Conservation (phyloP, 2,888 invertebrate genomes). For the Frankliniella fusca region DNA sequence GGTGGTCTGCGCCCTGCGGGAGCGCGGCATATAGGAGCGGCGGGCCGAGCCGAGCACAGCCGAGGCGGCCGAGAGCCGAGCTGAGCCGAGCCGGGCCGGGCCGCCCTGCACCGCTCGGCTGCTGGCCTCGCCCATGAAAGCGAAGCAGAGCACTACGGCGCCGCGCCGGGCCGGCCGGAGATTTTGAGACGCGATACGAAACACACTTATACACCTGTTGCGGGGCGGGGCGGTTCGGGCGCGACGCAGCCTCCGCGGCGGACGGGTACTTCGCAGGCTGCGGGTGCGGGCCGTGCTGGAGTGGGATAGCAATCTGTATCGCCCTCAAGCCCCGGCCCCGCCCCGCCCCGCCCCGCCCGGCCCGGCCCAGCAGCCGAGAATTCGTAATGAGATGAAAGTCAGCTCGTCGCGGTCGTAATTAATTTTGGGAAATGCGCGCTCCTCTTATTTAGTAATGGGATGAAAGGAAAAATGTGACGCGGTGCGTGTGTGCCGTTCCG, state of each 20-base stretch:
- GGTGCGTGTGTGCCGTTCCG: no score
- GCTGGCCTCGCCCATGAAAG: conserved; percentile 23
- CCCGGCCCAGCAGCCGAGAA: no score
- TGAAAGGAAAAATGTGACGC: no score
- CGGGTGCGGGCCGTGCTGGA: no score
- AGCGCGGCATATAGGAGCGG: neutral
- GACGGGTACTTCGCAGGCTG: no score
- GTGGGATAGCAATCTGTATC: neutral
- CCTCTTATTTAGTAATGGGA: no score
- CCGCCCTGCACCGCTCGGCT: neutral
- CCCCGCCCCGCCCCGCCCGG: no score
- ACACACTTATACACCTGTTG: conserved; percentile 21
- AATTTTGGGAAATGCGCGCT: no score
- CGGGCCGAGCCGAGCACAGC: neutral
- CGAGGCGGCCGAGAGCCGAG: conserved; percentile 12
- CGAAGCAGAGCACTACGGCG: neutral
- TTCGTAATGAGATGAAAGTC: no score
- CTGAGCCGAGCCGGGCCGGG: neutral
- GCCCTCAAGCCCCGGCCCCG: no score
- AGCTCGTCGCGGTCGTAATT: no score
- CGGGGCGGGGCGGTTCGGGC: neutral
- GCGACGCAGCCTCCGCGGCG: no score
- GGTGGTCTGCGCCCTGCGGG: neutral
- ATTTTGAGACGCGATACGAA: conserved; percentile 13
- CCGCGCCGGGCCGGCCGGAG: neutral